Conservation (phyloP, 2,888 invertebrate species). For the Lasioglossum morio region DNA sequence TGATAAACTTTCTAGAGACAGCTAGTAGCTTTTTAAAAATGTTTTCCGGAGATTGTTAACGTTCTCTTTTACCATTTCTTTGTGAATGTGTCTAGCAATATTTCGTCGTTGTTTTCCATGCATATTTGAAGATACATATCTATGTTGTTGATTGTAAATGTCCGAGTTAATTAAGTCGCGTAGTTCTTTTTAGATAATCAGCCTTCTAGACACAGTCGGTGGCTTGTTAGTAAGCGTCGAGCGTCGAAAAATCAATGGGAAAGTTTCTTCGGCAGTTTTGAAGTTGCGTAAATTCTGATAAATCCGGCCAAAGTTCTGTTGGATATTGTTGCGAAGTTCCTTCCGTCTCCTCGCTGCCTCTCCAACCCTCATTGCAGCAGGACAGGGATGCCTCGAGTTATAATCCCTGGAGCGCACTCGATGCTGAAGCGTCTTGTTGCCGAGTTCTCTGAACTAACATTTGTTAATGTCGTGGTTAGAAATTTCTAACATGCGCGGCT, state of each 20-base stretch:
- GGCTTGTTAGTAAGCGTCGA: slow-evolving; percentile 1
- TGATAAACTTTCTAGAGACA: too few relatives aligned
- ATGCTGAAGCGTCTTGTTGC: slow-evolving; percentile 24
- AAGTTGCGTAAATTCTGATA: slow-evolving; percentile 29
- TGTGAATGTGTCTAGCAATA: neutral
- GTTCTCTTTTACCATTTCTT: neutral
- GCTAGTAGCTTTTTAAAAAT: too few relatives aligned
- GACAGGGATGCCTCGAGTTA: slow-evolving; percentile 39
- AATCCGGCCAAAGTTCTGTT: slow-evolving; percentile 14
- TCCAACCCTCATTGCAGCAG: slow-evolving; percentile 10
- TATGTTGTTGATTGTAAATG: neutral
- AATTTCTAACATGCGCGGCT: neutral
- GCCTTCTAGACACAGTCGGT: neutral
- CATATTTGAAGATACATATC: neutral
- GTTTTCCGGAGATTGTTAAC: too few relatives aligned
- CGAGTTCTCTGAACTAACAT: slow-evolving; percentile 23
- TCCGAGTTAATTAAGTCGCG: neutral
- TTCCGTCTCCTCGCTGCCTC: neutral
- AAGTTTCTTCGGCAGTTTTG: neutral
- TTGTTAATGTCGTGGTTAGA: slow-evolving; percentile 27
- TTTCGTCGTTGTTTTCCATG: neutral
- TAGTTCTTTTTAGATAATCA: neutral
- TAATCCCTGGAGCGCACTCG: slow-evolving; percentile 50
- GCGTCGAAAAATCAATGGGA: neutral
- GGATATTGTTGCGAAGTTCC: slow-evolving; percentile 38